phyloP scores from a whole-genome alignment of 2,113 vertebrate genomes.

The Nannobrachium achirus region DNA sequence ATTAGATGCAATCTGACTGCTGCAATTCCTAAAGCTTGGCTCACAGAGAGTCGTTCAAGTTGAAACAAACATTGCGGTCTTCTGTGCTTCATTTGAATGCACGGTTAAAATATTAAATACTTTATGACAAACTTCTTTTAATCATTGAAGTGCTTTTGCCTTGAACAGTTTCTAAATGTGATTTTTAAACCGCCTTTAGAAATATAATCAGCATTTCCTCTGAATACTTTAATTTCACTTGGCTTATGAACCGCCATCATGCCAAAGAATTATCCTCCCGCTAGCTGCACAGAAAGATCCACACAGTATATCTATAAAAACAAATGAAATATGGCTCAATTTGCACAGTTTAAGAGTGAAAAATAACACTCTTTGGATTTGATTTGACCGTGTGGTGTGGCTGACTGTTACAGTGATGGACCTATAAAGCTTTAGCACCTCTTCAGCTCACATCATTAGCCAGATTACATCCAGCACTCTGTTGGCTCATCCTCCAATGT shows the following conservation, averaged over 20 bases:
- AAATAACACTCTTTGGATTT: too few species aligned
- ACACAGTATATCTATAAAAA: too few species aligned
- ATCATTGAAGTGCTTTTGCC: constrained; percentile 12
- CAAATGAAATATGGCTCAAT: too few species aligned
- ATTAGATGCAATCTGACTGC: constrained; percentile 2
- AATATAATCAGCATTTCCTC: constrained; percentile 9
- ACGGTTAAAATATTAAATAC: neutral
- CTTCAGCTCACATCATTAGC: constrained; percentile 67
- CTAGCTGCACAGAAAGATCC: constrained; percentile 9
- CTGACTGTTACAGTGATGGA: constrained; percentile 29
- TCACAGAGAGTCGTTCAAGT: too few species aligned
- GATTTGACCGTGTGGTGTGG: neutral
- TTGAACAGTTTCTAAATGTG: constrained; percentile 27
- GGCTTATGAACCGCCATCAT: constrained; percentile 21
- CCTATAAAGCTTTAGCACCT: constrained; percentile 43
- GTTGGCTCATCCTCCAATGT: constrained; percentile 46
- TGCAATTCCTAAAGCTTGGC: neutral
- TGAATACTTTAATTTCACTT: constrained; percentile 6
- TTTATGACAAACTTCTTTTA: neutral
- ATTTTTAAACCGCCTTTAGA: neutral
- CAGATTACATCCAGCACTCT: constrained; percentile 54
- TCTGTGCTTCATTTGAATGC: neutral
- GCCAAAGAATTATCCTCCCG: constrained; percentile 27
- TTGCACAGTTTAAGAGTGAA: too few species aligned
- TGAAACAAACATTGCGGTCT: neutral